These are phyloP conservation scores for Drosophila antonietae DNA, from an alignment of 2,888 invertebrate genomes.

Conservation along the genomic window DNA sequence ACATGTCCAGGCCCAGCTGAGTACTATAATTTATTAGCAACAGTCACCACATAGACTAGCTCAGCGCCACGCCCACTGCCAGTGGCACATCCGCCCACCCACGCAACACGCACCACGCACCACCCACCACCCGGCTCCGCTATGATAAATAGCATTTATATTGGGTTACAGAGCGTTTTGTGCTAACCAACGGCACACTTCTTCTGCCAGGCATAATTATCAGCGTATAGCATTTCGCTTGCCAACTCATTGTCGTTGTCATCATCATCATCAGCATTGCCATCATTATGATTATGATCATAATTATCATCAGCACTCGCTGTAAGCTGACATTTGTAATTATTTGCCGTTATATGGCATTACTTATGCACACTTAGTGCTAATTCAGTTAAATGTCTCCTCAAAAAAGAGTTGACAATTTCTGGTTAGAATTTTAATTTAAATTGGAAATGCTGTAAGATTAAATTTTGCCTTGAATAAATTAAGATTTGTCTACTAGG, in stretches of 20 bases:
- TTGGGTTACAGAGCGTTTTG: conserved; percentile 71
- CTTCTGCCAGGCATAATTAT: conserved; percentile 61
- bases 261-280: not conserved
- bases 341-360: conserved; percentile 74
- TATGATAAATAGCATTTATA: conserved; percentile 79
- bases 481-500: conserved; percentile 25
- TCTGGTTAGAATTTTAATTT: conserved; percentile 24
- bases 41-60: conserved; percentile 66
- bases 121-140: conserved; percentile 34
- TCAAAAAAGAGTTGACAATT: conserved; percentile 47
- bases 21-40: conserved; percentile 76
- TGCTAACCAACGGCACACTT: conserved; percentile 58
- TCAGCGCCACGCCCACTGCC: conserved; percentile 37
- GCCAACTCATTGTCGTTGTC: conserved; percentile 10
- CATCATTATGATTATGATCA: not conserved
- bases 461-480: conserved; percentile 42
- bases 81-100: conserved; percentile 14
- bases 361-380: conserved; percentile 74
- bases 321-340: conserved; percentile 72
- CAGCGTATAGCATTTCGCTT: conserved; percentile 39
- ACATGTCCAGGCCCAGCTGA: conserved; percentile 66
- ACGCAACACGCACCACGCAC: conserved; percentile 14
- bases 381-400: conserved; percentile 43
- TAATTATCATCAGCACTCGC: conserved; percentile 10
- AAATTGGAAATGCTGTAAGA: conserved; percentile 11